These are phyloP conservation scores for human (Homo sapiens) DNA, from an alignment of 2,113 vertebrate species.

Conservation along the genomic window GRCh38 chr6:50598501-50599000, in stretches of 20 bases:
- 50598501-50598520: not conserved
- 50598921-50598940: slow-evolving; percentile 18
- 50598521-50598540: not conserved
- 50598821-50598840: slow-evolving; percentile 21
- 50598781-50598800: slow-evolving; percentile 64
- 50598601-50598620: not conserved
- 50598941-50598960: slow-evolving; percentile 26
- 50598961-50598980: slow-evolving; percentile 47
- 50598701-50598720: slow-evolving; percentile 80
- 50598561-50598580: slow-evolving; percentile 16
- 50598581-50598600: slow-evolving; percentile 19
- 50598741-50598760: slow-evolving; percentile 77
- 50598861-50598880: not conserved
- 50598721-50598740: slow-evolving; percentile 78
- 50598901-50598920: slow-evolving; percentile 50
- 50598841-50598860: slow-evolving; percentile 70
- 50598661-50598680: slow-evolving; percentile 46
- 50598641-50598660: not conserved
- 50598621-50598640: slow-evolving; percentile 57
- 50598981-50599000: slow-evolving; percentile 53
- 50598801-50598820: slow-evolving; percentile 45
- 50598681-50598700: slow-evolving; percentile 65
- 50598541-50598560: not conserved
- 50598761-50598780: slow-evolving; percentile 77
- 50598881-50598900: not conserved